Conservation (phyloP, 2,113 vertebrate species). For the Halichoerus grypus region DNA sequence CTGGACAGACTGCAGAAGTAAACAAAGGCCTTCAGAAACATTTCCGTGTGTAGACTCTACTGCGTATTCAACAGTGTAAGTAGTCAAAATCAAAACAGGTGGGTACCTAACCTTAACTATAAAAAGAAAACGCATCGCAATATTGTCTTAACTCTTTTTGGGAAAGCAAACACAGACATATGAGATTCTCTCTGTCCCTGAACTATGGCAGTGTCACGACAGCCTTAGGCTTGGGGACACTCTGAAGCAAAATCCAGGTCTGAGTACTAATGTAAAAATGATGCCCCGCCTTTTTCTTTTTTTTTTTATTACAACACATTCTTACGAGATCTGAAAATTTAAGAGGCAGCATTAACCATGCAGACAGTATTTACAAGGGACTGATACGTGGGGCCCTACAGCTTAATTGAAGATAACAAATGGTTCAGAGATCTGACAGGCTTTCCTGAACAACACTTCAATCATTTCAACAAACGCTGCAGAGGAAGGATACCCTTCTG, state of each 20-base stretch:
- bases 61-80: background rate
- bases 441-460: background rate
- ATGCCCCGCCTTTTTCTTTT: background rate
- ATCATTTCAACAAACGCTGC: background rate
- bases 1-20: background rate
- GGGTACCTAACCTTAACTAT: background rate
- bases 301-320: background rate
- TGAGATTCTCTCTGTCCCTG: background rate
- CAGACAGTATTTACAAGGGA: background rate
- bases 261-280: background rate
- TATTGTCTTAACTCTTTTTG: background rate
- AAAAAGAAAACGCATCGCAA: accelerated
- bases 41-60: accelerated
- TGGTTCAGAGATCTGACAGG: background rate
- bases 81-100: background rate
- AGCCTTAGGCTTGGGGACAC: background rate
- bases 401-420: background rate
- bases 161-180: background rate
- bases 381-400: background rate
- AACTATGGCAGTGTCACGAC: background rate
- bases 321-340: background rate
- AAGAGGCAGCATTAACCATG: background rate
- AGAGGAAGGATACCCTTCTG: background rate
- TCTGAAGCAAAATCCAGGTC: background rate
- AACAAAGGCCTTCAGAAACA: background rate